A percentile compares a stretch with the other conserved stretches of the same genome.
phyloP scores from a whole-genome alignment of 64 coral and sea anemone genomes.

The Trachythela sp. region DNA sequence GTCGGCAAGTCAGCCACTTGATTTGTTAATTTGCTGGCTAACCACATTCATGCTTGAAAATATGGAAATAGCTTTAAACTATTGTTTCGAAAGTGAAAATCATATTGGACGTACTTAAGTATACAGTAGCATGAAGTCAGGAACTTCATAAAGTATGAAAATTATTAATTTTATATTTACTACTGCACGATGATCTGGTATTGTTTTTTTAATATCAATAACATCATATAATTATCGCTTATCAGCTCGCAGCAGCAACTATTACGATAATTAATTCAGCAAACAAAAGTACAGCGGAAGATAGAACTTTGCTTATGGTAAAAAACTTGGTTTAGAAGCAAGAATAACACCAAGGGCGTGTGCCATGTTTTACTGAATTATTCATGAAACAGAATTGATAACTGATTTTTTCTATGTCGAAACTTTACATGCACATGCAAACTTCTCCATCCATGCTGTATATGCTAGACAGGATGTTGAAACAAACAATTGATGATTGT shows the following conservation, averaged over 20 bases:
- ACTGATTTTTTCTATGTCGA: not conserved
- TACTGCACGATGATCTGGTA: not conserved
- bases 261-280: not conserved
- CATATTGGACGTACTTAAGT: not conserved
- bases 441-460: not conserved
- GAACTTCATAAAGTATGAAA: not conserved
- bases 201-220: conserved; percentile 6
- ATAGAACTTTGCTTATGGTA: not conserved
- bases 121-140: not conserved
- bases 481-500: not conserved
- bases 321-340: not conserved
- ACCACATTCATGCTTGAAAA: not conserved
- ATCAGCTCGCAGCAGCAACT: not conserved
- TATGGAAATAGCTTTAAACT: not conserved
- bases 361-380: not conserved
- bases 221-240: not conserved
- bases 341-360: not conserved
- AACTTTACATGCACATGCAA: not conserved
- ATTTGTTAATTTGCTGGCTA: not conserved
- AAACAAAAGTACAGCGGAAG: not conserved
- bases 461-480: not conserved
- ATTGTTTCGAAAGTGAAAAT: not conserved
- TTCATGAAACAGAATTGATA: not conserved
- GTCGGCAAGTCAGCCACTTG: not conserved
- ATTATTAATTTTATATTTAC: not conserved